Base-by-base conservation (phyloP, 1,140 invertebrate species). In the Ceratosolen solmsi region DNA sequence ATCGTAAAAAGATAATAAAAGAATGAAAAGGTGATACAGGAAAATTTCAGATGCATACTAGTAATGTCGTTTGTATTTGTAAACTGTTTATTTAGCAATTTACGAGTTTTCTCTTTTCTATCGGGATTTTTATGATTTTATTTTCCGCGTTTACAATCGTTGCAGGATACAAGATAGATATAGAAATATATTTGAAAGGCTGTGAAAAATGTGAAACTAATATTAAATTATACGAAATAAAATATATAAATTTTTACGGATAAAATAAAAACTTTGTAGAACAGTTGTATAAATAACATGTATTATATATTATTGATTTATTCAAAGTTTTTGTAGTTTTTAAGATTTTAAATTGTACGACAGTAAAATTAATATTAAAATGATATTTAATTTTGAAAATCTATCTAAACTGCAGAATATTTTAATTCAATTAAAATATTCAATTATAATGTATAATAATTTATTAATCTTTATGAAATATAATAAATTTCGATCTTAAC, bases 51-150 rank as follows among this genome's bases (percentile, higher is more conserved):
- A 38, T 15, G 20, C 72, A 1, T 15, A 60, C n/a, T 60, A 11
- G 20, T 33, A 41, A 75, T 60, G 51, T n/a, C 54, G 33, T 38
- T 56, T 76, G 13, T 58, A 65, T 76, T 76, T 63, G 41, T 46
- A 27, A 70, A 72, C 9, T 60, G 56, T 38, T 41, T 76, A 30
- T 49, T 27, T 22, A 25, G 56, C 58, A 46, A 76, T 76, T 76
- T 76, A 63, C 38, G 38, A 76, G 20, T 30, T 25, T 75, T 75
- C 9, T 33, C 8, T 56, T 30, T 56, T 56, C 49, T 56, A n/a
- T 56, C 54, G 54, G 8, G 2, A n/a, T 56, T 73, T 73, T 7
- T 73, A 56, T 56, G 49, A 56, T 36, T 56, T 20, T 33, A 30
- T 54, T 73, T 56, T 56, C 15, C 46, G 15, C 46, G 7, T 51